Percentiles rank a stretch among this genome's conserved stretches.
These are phyloP conservation scores for Tyria jacobaeae DNA, from an alignment of 2,888 invertebrate species.

Conservation along the genomic window DNA sequence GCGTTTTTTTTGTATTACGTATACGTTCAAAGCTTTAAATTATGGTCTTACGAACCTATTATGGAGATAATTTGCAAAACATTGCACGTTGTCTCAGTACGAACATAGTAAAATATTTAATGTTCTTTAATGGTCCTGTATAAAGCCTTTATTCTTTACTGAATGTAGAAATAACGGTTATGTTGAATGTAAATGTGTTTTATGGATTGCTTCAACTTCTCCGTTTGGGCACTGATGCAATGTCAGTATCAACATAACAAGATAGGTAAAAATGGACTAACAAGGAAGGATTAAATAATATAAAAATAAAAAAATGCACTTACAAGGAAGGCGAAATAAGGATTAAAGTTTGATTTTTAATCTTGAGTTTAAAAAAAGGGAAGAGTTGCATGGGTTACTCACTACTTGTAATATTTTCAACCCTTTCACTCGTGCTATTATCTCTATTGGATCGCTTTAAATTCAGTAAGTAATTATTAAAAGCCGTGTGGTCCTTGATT, in stretches of 20 bases:
- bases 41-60: slow-evolving; percentile 3
- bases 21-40: neutral
- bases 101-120: slow-evolving; percentile 30
- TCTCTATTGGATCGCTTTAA: too few relatives aligned
- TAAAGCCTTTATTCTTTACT: slow-evolving; percentile 24
- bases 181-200: slow-evolving; percentile 29
- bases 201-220: slow-evolving; percentile 21
- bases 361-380: too few relatives aligned
- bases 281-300: too few relatives aligned
- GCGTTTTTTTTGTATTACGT: neutral
- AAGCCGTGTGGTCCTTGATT: too few relatives aligned
- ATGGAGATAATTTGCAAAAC: neutral
- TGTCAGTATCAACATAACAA: neutral
- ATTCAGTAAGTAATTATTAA: too few relatives aligned
- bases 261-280: neutral
- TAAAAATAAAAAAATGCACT: too few relatives aligned
- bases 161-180: slow-evolving; percentile 36
- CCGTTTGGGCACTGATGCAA: slow-evolving; percentile 9
- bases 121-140: slow-evolving; percentile 31
- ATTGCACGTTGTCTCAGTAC: slow-evolving; percentile 17
- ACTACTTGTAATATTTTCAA: too few relatives aligned
- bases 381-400: too few relatives aligned
- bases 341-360: too few relatives aligned
- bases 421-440: too few relatives aligned
- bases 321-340: too few relatives aligned